phyloP scores from a whole-genome alignment of 2,797 vertebrate genomes.

The Sandelia bainsii region DNA sequence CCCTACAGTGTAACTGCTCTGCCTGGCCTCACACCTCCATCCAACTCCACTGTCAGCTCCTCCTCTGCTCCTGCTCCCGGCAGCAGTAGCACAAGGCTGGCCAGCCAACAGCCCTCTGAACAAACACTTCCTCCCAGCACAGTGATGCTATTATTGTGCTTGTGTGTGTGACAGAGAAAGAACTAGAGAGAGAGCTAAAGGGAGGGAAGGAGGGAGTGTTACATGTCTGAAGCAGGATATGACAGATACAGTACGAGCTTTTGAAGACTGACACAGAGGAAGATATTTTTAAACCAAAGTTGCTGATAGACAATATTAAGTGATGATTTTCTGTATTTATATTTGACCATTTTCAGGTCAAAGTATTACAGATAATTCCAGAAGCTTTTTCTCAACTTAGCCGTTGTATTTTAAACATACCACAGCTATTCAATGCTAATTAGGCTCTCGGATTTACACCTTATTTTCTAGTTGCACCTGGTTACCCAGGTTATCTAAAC shows the following conservation, averaged over 20 bases:
- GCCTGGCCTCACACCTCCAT: conserved; percentile 47
- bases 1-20: conserved; percentile 31
- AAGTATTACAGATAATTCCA: not conserved
- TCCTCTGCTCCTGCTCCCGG: conserved; percentile 52
- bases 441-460: not conserved
- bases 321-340: not conserved
- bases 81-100: conserved; percentile 47
- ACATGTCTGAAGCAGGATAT: conserved; percentile 33
- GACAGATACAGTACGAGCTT: conserved; percentile 23
- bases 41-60: conserved; percentile 42
- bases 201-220: conserved; percentile 14
- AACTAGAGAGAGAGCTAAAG: not conserved
- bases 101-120: conserved; percentile 56
- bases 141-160: conserved; percentile 38
- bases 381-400: too few species aligned
- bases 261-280: conserved; percentile 29
- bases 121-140: conserved; percentile 68
- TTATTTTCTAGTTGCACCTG: too few species aligned
- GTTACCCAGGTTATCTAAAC: too few species aligned
- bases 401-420: too few species aligned
- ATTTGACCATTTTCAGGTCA: not conserved
- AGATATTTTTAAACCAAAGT: conserved; percentile 24
- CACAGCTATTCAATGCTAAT: too few species aligned
- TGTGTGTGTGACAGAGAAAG: conserved; percentile 24
- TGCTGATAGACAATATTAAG: not conserved